Evolutionary conservation across 2,888 invertebrate species (phyloP).

Genomic region (Eubasilissa splendida): DNA sequence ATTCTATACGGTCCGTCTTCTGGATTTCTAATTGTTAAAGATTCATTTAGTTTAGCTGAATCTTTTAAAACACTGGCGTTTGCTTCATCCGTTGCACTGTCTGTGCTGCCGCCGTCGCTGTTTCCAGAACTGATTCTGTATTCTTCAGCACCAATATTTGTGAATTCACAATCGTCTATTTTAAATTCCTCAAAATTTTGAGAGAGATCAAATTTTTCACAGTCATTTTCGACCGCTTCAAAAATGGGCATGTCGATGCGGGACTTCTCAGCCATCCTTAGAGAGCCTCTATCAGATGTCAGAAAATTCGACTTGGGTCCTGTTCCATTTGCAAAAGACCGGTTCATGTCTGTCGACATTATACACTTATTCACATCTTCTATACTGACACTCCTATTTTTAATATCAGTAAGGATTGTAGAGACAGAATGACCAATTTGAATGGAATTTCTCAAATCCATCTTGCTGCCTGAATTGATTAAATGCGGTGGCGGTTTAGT

Average conservation of each 20-base stretch:
- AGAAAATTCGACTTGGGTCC: slow-evolving; percentile 55
- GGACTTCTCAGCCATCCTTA: slow-evolving; percentile 57
- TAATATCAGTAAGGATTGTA: slow-evolving; percentile 74
- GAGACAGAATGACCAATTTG: slow-evolving; percentile 77
- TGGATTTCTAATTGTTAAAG: slow-evolving; percentile 41
- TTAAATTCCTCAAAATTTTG: slow-evolving; percentile 88
- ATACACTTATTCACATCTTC: slow-evolving; percentile 69
- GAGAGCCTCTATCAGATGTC: slow-evolving; percentile 19
- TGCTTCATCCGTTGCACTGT: slow-evolving; percentile 67
- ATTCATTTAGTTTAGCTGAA: slow-evolving; percentile 57
- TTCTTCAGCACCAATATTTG: slow-evolving; percentile 70
- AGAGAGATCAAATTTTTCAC: slow-evolving; percentile 78
- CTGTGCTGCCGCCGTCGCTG: slow-evolving; percentile 69
- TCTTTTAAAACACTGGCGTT: slow-evolving; percentile 26
- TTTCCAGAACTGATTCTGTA: slow-evolving; percentile 72
- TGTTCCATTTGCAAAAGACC: slow-evolving; percentile 63
- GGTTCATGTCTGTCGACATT: slow-evolving; percentile 68
- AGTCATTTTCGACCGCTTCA: slow-evolving; percentile 66
- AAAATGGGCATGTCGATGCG: slow-evolving; percentile 67
- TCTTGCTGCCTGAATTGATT: slow-evolving; percentile 64
- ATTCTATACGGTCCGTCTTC: slow-evolving; percentile 51
- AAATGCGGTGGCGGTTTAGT: slow-evolving; percentile 37
- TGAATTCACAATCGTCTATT: slow-evolving; percentile 77
- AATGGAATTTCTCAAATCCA: slow-evolving; percentile 72
- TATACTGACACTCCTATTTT: slow-evolving; percentile 69